These are phyloP conservation scores for Phocides pigmalion DNA, from an alignment of 1,140 invertebrate species.

Conservation along the genomic window DNA sequence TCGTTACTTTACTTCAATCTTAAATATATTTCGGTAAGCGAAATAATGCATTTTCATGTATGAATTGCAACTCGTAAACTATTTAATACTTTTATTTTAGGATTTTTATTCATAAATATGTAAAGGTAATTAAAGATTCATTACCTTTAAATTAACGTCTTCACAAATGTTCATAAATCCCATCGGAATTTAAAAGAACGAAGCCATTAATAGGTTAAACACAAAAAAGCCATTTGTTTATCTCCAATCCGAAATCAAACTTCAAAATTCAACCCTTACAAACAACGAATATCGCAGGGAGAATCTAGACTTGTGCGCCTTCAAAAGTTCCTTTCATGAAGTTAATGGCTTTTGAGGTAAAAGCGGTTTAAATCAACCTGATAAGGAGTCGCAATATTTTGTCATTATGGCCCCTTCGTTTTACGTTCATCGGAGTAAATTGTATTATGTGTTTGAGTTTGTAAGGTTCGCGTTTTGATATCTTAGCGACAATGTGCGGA, in stretches of 20 bases:
- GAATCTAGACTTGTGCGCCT: slow-evolving; percentile 31
- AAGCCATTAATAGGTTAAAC: slow-evolving; percentile 17
- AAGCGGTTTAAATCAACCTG: slow-evolving; percentile 33
- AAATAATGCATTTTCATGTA: too few species aligned
- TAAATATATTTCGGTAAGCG: too few species aligned
- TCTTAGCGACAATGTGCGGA: slow-evolving; percentile 11
- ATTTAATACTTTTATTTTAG: too few species aligned
- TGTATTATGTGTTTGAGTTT: slow-evolving; percentile 29
- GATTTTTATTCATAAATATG: too few species aligned
- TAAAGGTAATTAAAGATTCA: too few species aligned
- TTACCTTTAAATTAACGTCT: too few species aligned
- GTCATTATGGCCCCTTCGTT: slow-evolving; percentile 33
- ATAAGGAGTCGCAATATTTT: slow-evolving; percentile 35
- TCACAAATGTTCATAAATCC: not conserved
- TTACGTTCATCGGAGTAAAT: slow-evolving; percentile 31
- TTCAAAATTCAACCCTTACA: slow-evolving; percentile 35
- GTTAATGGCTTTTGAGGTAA: slow-evolving; percentile 35
- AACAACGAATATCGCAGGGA: slow-evolving; percentile 22
- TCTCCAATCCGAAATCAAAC: slow-evolving; percentile 29
- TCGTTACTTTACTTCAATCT: too few species aligned
- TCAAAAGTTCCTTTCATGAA: slow-evolving; percentile 35
- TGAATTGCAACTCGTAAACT: too few species aligned
- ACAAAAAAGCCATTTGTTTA: slow-evolving; percentile 33
- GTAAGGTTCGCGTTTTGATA: slow-evolving; percentile 25
- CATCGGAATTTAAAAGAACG: not conserved